Percentiles rank a stretch among this genome's conserved stretches.
Conservation (phyloP, 1,140 invertebrate species). For the Dendroctonus valens region DNA sequence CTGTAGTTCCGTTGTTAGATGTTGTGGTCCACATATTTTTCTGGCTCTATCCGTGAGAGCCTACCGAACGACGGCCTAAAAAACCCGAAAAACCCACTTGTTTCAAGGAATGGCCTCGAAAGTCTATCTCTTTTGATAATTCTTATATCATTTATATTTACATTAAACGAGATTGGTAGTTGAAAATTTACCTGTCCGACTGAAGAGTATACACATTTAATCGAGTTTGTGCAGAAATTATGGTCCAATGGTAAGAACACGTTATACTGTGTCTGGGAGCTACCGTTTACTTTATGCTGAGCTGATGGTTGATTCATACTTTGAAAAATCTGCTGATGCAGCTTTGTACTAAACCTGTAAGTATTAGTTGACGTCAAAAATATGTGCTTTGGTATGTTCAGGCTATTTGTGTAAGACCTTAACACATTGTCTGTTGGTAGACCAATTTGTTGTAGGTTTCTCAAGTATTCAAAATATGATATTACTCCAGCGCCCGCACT, state of each 20-base stretch:
- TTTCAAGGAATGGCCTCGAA: too few relatives aligned
- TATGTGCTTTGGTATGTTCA: not conserved
- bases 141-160: too few relatives aligned
- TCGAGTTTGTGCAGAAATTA: conserved; percentile 16
- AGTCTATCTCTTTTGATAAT: too few relatives aligned
- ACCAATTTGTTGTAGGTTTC: conserved; percentile 47
- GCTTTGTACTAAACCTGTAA: conserved; percentile 14
- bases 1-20: too few relatives aligned
- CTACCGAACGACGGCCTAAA: too few relatives aligned
- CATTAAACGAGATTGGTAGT: too few relatives aligned
- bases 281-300: conserved; percentile 1
- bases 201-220: conserved; percentile 17
- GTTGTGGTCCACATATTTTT: too few relatives aligned
- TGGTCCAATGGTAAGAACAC: conserved; percentile 13
- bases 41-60: too few relatives aligned
- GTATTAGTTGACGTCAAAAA: not conserved
- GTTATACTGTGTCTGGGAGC: conserved; percentile 3
- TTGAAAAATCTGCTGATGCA: conserved; percentile 2
- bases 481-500: conserved; percentile 89
- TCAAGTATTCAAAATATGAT: conserved; percentile 91
- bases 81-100: too few relatives aligned
- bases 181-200: conserved; percentile 15
- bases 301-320: conserved; percentile 4
- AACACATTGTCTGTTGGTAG: conserved; percentile 19
- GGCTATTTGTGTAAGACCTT: conserved; percentile 53